Percentiles rank a stretch among this genome's conserved stretches.
phyloP scores from a whole-genome alignment of 2,113 vertebrate species.

The Erythrolamprus reginae region DNA sequence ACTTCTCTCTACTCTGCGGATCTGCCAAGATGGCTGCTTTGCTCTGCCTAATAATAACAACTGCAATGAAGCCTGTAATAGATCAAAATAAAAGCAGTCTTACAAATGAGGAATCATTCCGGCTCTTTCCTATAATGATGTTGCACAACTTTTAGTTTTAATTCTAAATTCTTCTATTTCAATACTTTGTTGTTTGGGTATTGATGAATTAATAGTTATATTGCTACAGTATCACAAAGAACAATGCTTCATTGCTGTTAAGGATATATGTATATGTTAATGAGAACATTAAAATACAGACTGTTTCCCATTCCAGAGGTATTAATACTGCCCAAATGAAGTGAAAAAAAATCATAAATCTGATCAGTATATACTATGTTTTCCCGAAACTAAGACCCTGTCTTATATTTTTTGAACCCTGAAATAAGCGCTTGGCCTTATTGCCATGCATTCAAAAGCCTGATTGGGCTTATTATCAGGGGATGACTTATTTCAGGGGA shows the following conservation, averaged over 20 bases:
- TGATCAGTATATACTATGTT: constrained; percentile 34
- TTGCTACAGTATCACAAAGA: neutral
- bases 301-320: constrained; percentile 3
- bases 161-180: neutral
- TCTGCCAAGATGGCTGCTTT: neutral
- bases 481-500: too few relatives aligned
- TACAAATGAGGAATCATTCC: neutral
- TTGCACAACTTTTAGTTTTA: neutral
- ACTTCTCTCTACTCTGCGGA: neutral
- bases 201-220: neutral
- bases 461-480: too few relatives aligned
- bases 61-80: neutral
- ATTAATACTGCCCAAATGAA: constrained; percentile 51
- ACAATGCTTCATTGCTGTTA: neutral
- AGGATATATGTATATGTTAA: neutral
- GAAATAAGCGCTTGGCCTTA: too few relatives aligned
- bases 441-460: too few relatives aligned
- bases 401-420: too few relatives aligned
- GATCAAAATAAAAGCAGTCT: neutral
- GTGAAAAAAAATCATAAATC: constrained; percentile 30
- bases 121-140: neutral
- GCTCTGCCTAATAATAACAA: neutral
- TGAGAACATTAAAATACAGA: neutral
- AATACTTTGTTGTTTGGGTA: neutral
- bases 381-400: too few relatives aligned